Base-by-base conservation (phyloP, 1,140 invertebrate species). In the Drosophila trapezifrons region DNA sequence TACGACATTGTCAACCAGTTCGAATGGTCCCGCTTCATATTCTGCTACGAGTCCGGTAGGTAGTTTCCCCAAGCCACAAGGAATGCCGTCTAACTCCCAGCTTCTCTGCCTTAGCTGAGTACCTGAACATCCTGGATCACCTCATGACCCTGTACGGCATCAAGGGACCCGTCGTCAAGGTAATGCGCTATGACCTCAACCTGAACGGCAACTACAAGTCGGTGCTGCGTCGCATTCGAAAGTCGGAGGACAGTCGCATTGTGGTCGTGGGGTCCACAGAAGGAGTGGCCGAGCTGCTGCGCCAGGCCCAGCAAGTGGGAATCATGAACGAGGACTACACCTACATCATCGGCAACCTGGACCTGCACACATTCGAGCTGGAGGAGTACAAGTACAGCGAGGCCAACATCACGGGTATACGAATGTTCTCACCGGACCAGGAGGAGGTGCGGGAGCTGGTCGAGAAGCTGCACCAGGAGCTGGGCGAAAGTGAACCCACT, bases 1-100 rank as follows among this genome's bases (percentile, higher is more conserved):
- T 93, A 95, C 47, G 95, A 96, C 77, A 92, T 98, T 22, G 94
- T 98, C 5, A 93, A 93, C 62, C 93, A 95, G 46, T 96, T 95
- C 83, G 93, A 96, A 38, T 99, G 98, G 98, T 95, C 95, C 75
- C 94, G 93, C 4, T 98, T 98, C 78, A 97, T 96, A 15, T 95
- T 99, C 49, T 93, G 98, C 25, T 99, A 98, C 89, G 97, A 98
- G 80, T 93, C 93, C 0, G 73, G 90, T 91, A 51, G 17, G 70
- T 49, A 42, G 0, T 20, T n/a, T n/a, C 15, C 6, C 4, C 1
- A 15, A 10, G 9, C 18, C 37, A 20, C 17, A 1, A 6, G 1
- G 13, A 40, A 7, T 40, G 13, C 1, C 4, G 4, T 22, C 10
- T 63, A 12, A 32, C 4, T n/a, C 5, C 2, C 1, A 13, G 9